phyloP scores from a whole-genome alignment of 1,140 invertebrate genomes.

The Drosophila grimshawi region DNA sequence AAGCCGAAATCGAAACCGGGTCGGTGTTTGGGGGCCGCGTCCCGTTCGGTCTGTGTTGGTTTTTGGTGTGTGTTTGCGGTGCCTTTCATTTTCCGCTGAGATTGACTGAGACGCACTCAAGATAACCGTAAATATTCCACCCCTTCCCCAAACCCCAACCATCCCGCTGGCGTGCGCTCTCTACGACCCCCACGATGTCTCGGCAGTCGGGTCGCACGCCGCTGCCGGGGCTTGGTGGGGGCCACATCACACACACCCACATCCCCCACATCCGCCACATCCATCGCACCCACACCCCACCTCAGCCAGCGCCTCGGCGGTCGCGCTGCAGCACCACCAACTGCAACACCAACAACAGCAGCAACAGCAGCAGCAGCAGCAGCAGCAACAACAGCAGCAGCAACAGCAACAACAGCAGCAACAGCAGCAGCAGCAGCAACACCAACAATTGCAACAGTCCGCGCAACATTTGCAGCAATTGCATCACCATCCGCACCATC shows the following conservation, averaged over 20 bases:
- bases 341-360: conserved; percentile 60
- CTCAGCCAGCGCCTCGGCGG: conserved; percentile 48
- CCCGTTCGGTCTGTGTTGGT: conserved; percentile 24
- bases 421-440: conserved; percentile 52
- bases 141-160: conserved; percentile 84
- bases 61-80: conserved; percentile 19
- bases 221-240: conserved; percentile 85
- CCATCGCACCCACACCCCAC: conserved; percentile 67
- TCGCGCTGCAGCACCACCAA: conserved; percentile 66
- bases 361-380: conserved; percentile 50
- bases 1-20: neutral
- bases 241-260: conserved; percentile 83
- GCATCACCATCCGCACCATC: conserved; percentile 74
- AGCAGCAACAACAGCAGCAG: conserved; percentile 58
- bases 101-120: conserved; percentile 76
- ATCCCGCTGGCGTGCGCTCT: conserved; percentile 85
- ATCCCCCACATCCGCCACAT: conserved; percentile 36
- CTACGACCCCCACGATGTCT: conserved; percentile 85
- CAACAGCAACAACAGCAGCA: conserved; percentile 55
- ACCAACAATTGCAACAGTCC: conserved; percentile 62
- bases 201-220: conserved; percentile 85
- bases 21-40: conserved; percentile 55
- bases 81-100: conserved; percentile 36
- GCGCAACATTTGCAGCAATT: conserved; percentile 70
- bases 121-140: conserved; percentile 85